phyloP scores from a whole-genome alignment of 2,888 invertebrate species.

The Orchesella flavescens region DNA sequence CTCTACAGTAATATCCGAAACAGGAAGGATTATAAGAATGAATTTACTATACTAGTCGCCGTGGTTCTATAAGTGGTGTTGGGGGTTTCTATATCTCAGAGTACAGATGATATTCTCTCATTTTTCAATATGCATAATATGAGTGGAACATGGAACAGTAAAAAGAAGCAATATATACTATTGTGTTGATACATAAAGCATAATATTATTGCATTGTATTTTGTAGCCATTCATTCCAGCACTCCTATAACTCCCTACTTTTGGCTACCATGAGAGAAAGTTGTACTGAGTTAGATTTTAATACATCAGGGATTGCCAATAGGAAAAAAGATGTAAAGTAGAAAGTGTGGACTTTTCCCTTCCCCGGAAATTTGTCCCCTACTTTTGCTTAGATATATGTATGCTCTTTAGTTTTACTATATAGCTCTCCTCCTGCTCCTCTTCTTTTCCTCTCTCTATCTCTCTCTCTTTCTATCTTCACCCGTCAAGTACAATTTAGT shows the following conservation, averaged over 20 bases:
- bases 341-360: neutral
- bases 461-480: neutral
- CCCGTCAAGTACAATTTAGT: constrained; percentile 17
- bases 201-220: constrained; percentile 12
- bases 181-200: constrained; percentile 7
- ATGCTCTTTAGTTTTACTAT: neutral
- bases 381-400: too few species aligned
- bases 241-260: too few species aligned
- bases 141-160: too few species aligned
- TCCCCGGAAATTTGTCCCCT: too few species aligned
- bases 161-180: neutral
- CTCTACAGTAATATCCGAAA: too few species aligned
- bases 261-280: neutral
- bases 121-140: too few species aligned
- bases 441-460: neutral
- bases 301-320: constrained; percentile 21
- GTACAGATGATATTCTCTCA: too few species aligned
- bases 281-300: neutral
- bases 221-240: neutral
- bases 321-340: constrained; percentile 18
- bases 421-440: neutral
- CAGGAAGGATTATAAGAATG: neutral
- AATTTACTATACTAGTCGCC: neutral
- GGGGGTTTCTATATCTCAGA: neutral
- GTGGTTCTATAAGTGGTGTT: neutral